A percentile compares a stretch with the other conserved stretches of the same genome.
These are phyloP conservation scores for Percopsis omiscomaycus DNA, from an alignment of 2,797 vertebrate species.

Conservation along the genomic window DNA sequence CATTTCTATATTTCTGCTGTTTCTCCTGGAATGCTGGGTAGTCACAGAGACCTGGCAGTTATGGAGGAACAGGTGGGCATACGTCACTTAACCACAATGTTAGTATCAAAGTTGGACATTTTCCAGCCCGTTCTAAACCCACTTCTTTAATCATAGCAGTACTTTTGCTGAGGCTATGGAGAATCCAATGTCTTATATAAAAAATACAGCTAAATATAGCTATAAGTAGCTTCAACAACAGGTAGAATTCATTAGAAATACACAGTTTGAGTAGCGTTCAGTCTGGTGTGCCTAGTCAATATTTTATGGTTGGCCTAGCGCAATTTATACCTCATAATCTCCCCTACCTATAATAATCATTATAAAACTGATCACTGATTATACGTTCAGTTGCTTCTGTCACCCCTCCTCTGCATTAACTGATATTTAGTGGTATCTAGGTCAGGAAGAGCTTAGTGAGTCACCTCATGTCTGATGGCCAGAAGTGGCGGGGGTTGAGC, in stretches of 20 bases:
- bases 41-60: background rate
- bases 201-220: no score
- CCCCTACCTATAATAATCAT: no score
- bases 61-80: background rate
- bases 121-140: background rate
- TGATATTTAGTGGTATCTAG: conserved; percentile 43
- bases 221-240: no score
- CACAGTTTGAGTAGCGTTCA: no score
- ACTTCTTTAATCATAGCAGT: background rate
- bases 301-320: no score
- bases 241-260: no score
- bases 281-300: no score
- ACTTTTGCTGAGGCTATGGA: background rate
- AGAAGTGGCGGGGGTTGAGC: conserved; percentile 55
- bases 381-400: background rate
- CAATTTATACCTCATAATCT: no score
- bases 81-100: background rate
- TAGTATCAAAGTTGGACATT: background rate
- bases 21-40: background rate
- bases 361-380: no score
- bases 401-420: conserved; percentile 11
- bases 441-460: conserved; percentile 62
- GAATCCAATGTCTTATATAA: background rate
- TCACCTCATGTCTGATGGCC: conserved; percentile 60
- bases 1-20: background rate